Conservation (phyloP, 2,113 vertebrate genomes). For the Ameiurus melas region DNA sequence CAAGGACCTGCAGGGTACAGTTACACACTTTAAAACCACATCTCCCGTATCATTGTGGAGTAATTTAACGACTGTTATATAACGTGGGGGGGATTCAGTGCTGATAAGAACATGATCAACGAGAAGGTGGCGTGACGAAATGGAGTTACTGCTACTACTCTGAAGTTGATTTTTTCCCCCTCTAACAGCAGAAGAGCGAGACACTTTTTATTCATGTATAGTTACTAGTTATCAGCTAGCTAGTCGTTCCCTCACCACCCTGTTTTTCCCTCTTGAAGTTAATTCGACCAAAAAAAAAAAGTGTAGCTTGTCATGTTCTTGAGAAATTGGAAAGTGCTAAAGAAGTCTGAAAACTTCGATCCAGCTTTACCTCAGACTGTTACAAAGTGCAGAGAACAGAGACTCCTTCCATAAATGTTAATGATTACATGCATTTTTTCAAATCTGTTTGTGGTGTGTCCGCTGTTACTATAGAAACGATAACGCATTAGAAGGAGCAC, state of each 20-base stretch:
- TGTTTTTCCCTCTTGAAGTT: neutral
- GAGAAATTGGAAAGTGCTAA: neutral
- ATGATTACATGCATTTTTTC: neutral
- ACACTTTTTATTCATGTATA: neutral
- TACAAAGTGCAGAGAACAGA: neutral
- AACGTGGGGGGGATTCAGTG: neutral
- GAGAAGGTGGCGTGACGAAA: neutral
- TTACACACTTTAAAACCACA: neutral
- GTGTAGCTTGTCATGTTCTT: neutral
- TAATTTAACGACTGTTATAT: neutral
- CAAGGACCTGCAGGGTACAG: conserved; percentile 78
- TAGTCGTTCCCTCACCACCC: neutral
- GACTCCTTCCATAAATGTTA: neutral
- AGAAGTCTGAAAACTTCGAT: neutral
- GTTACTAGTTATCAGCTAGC: neutral
- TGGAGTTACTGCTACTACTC: neutral
- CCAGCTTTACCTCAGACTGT: neutral
- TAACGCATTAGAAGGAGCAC: neutral
- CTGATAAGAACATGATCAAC: neutral
- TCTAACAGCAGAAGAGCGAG: neutral
- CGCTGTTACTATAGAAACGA: neutral
- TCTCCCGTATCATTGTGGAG: neutral
- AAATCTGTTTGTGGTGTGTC: neutral
- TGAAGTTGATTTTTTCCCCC: neutral
- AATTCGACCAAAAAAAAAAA: neutral